Percentiles rank a stretch among this genome's conserved stretches.
phyloP scores from a whole-genome alignment of 2,113 vertebrate genomes.

The Cnemophilus loriae region DNA sequence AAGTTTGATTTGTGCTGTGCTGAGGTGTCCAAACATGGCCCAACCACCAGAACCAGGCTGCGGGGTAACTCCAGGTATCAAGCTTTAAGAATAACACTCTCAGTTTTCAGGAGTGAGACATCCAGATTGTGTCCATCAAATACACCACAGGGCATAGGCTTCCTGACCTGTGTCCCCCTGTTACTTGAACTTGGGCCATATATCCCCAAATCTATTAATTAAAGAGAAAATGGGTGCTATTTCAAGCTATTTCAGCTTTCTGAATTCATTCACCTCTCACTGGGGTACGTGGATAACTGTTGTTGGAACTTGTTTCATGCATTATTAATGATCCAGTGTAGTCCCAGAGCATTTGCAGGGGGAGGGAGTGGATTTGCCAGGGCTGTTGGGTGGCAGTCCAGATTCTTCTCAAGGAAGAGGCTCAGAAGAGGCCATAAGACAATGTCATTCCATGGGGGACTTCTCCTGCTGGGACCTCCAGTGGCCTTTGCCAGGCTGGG shows the following conservation, averaged over 20 bases:
- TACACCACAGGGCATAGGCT: fast-evolving
- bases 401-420: neutral
- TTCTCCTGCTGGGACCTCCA: neutral
- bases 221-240: neutral
- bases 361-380: neutral
- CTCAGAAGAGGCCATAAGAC: fast-evolving
- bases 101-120: neutral
- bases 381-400: fast-evolving
- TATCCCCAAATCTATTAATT: neutral
- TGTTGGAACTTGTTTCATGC: neutral
- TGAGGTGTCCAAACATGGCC: neutral
- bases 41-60: neutral
- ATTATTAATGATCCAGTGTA: neutral
- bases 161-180: neutral
- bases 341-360: neutral
- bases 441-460: neutral
- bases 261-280: neutral
- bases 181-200: neutral
- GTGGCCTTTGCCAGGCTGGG: neutral
- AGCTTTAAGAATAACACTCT: neutral
- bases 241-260: neutral
- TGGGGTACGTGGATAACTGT: neutral
- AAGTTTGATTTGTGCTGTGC: neutral
- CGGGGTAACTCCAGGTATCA: neutral
- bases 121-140: neutral